A percentile compares a stretch with the other conserved stretches of the same genome.
phyloP scores from a whole-genome alignment of 2,888 invertebrate species.

The Coleophora flavipennella region DNA sequence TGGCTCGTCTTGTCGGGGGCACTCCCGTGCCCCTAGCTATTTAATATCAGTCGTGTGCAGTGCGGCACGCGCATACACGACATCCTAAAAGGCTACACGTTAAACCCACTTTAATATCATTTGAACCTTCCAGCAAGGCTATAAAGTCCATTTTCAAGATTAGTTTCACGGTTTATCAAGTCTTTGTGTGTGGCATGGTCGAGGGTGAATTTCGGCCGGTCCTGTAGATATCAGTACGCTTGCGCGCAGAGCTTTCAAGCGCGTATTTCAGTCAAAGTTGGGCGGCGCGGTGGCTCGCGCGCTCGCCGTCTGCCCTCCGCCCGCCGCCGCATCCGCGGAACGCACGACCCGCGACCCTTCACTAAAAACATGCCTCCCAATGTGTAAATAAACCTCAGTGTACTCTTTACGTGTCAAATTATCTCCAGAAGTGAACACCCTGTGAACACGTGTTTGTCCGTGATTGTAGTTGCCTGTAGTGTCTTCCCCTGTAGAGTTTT shows the following conservation, averaged over 20 bases:
- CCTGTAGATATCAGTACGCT: constrained; percentile 51
- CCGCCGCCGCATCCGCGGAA: constrained; percentile 43
- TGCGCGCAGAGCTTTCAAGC: constrained; percentile 52
- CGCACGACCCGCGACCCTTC: constrained; percentile 31
- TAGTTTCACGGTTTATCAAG: constrained; percentile 18
- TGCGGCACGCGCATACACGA: constrained; percentile 59
- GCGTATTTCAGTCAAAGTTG: constrained; percentile 51
- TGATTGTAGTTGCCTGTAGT: constrained; percentile 34
- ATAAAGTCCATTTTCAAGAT: constrained; percentile 8
- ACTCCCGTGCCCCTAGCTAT: no score
- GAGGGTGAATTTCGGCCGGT: constrained; percentile 61
- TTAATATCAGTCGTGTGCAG: constrained; percentile 71
- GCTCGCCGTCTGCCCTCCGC: constrained; percentile 68
- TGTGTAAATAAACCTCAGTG: constrained; percentile 32
- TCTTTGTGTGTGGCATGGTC: constrained; percentile 20
- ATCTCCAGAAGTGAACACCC: constrained; percentile 17
- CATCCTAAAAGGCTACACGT: no score
- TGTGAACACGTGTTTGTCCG: constrained; percentile 8
- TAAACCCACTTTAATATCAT: no score
- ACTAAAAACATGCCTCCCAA: constrained; percentile 47
- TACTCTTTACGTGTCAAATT: constrained; percentile 50
- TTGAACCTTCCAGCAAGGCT: no score
- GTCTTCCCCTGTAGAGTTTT: constrained; percentile 54
- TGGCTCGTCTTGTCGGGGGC: no score
- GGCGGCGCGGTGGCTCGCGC: constrained; percentile 72